Evolutionary conservation across 2,797 vertebrate genomes (phyloP), one percentile per base, ranked within the genome.

Genomic region (Cyclopterus lumpus): DNA sequence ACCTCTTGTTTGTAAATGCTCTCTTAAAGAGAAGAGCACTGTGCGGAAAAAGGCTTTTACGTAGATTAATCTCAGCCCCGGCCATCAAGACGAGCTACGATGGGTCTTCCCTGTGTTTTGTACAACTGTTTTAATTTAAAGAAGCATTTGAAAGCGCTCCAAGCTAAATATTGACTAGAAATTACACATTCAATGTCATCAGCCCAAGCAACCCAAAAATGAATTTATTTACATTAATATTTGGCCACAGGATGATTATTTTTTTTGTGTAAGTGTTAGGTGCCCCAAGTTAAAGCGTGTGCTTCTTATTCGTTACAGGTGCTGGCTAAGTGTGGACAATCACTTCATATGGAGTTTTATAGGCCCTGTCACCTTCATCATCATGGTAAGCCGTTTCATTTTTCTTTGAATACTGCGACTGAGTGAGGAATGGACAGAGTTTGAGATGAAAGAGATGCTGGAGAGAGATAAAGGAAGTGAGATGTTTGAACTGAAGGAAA

Each of bases 271-370:
- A 11, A 9, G 8, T 28, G 28, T 82, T 65, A 22, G 14, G 68
- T 79, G 26, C 30, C 24, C 20, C 10, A 30, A 64, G 40, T 57
- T 89, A 8, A 86, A 71, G 32, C 36, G 22, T 76, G 34, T 77
- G 1, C 82, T 72, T 85, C 32, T 80, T 53, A 26, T 53, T 71
- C 74, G n/a, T 90, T 67, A 51, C 30, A 99, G 98, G 91, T 99
- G 98, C 94, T 99, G 98, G 98, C 96, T 99, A 84, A 97, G 95
- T 57, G 96, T 98, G 94, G 98, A 99, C 94, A 99, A 99, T 92
- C 97, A 99, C 93, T 99, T 99, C 94, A 99, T 99, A 94, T 99
- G 98, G 98, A 99, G 98, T 90, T 99, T 99, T 91, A 98, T 99
- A 88, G 98, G 98, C 90, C 98, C 98, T 4, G 98, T 99, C 91